Conservation (phyloP, 2,797 vertebrate genomes). For the Chelmon rostratus region DNA sequence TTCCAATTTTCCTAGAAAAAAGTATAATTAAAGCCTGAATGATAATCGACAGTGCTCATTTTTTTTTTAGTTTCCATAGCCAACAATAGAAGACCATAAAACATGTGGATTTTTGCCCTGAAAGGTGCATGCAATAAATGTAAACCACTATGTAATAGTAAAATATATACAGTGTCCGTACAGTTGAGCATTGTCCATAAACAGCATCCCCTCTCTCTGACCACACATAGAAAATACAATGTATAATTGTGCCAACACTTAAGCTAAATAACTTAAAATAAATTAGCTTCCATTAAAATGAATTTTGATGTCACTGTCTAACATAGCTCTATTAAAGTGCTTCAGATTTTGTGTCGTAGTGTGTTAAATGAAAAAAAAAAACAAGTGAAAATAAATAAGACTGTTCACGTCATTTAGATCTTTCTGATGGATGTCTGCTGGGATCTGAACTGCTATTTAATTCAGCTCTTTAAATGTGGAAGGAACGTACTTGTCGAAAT, state of each 20-base stretch:
- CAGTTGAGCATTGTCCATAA: conserved; percentile 86
- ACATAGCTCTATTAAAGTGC: conserved; percentile 78
- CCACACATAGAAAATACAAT: conserved; percentile 72
- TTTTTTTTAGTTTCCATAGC: conserved; percentile 76
- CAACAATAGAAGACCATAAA: conserved; percentile 90
- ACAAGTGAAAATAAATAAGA: conserved; percentile 3
- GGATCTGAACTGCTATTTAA: conserved; percentile 28
- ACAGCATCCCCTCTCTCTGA: conserved; percentile 68
- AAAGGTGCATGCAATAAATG: conserved; percentile 96
- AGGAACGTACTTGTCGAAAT: conserved; percentile 8
- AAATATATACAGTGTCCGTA: conserved; percentile 98
- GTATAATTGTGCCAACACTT: conserved; percentile 49
- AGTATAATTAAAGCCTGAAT: conserved; percentile 61
- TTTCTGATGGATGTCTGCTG: not conserved
- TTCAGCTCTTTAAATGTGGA: conserved; percentile 3
- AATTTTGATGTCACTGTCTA: conserved; percentile 59
- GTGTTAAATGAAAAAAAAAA: conserved; percentile 35
- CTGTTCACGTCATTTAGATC: conserved; percentile 17
- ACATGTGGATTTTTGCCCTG: conserved; percentile 89
- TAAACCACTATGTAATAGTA: conserved; percentile 91
- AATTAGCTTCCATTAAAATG: conserved; percentile 45
- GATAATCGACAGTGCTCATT: conserved; percentile 67
- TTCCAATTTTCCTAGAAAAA: conserved; percentile 69
- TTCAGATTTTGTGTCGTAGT: conserved; percentile 65
- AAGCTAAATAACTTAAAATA: conserved; percentile 38